Conservation (phyloP, 2,888 invertebrate genomes). For the Calliphora vomitoria region DNA sequence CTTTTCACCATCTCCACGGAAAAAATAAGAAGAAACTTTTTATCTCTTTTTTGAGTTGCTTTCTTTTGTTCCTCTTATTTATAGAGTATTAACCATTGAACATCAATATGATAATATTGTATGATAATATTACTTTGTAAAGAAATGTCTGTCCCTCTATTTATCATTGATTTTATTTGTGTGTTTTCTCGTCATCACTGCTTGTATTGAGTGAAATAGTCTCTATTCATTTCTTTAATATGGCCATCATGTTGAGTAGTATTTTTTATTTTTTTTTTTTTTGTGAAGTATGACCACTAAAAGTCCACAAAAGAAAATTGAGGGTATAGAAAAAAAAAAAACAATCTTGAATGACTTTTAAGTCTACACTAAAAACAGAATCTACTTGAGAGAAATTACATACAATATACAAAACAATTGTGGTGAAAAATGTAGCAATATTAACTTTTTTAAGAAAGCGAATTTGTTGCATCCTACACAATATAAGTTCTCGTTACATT, state of each 20-base stretch:
- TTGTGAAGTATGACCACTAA: slow-evolving; percentile 54
- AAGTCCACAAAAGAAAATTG: slow-evolving; percentile 34
- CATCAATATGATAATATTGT: slow-evolving; percentile 66
- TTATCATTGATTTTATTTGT: slow-evolving; percentile 47
- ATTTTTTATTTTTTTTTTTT: not conserved
- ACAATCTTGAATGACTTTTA: slow-evolving; percentile 30
- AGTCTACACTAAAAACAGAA: not conserved
- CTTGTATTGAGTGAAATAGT: not conserved
- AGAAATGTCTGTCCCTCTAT: not conserved
- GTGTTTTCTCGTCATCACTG: slow-evolving; percentile 14
- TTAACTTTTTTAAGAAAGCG: no score
- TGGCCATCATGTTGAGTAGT: slow-evolving; percentile 52
- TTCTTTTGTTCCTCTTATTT: slow-evolving; percentile 22
- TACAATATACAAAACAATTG: not conserved
- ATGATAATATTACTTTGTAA: slow-evolving; percentile 26
- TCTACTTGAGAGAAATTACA: slow-evolving; percentile 3
- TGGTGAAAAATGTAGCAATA: not conserved
- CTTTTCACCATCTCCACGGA: slow-evolving; percentile 22
- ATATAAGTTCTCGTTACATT: no score
- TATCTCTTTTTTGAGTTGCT: slow-evolving; percentile 5
- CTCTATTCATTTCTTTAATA: slow-evolving; percentile 29
- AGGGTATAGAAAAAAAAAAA: not conserved
- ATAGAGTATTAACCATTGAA: slow-evolving; percentile 32
- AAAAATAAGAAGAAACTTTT: slow-evolving; percentile 9
- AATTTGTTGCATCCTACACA: no score